These are phyloP conservation scores for Podarcis muralis DNA, from an alignment of 2,113 vertebrate genomes.

Conservation along the genomic window DNA sequence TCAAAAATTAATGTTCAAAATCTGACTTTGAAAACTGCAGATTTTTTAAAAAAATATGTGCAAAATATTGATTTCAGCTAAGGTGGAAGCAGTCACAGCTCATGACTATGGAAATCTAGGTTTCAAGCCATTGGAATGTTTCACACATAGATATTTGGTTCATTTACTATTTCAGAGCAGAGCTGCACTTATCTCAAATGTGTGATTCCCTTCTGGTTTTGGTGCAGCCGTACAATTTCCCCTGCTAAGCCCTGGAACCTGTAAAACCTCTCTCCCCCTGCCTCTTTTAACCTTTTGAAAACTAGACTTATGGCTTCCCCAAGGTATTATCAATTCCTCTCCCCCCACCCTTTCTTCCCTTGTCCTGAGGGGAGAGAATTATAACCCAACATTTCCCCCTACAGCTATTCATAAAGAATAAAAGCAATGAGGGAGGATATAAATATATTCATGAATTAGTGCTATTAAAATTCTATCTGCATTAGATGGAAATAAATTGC, in stretches of 20 bases:
- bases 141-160: neutral
- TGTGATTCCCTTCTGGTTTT: neutral
- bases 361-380: slow-evolving; percentile 12
- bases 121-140: neutral
- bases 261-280: neutral
- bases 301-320: neutral
- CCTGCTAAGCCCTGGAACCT: neutral
- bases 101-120: neutral
- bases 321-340: neutral
- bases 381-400: slow-evolving; percentile 13
- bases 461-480: slow-evolving; percentile 24
- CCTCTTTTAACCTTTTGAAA: slow-evolving; percentile 6
- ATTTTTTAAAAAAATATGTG: neutral
- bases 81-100: neutral
- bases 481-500: slow-evolving; percentile 9
- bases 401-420: slow-evolving; percentile 4
- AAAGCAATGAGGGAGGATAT: slow-evolving; percentile 13
- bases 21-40: neutral
- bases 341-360: neutral
- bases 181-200: neutral
- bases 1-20: neutral
- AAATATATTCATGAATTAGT: slow-evolving; percentile 40
- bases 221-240: neutral
- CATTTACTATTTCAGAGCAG: neutral
- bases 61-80: neutral